Conservation (phyloP, 2,797 vertebrate genomes). For the Periparus ater region DNA sequence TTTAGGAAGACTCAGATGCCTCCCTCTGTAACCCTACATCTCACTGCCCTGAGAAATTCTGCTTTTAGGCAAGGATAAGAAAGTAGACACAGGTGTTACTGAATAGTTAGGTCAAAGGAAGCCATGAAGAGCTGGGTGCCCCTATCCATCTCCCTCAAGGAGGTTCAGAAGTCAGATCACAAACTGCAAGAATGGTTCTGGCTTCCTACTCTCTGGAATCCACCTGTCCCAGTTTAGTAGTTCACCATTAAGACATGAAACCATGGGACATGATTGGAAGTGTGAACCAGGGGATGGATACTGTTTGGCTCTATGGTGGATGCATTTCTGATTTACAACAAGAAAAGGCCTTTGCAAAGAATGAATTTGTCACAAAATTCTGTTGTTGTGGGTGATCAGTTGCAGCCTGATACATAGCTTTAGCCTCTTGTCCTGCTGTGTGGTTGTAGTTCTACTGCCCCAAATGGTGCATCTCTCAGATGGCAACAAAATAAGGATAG, state of each 20-base stretch:
- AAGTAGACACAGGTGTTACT: neutral
- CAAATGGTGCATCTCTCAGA: neutral
- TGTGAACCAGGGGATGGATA: neutral
- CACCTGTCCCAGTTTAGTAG: neutral
- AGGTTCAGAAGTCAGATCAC: neutral
- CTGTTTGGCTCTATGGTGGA: neutral
- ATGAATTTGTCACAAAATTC: neutral
- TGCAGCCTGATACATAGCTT: neutral
- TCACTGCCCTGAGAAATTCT: fast-evolving
- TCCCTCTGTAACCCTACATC: neutral
- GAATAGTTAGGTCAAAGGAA: neutral
- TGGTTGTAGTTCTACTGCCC: too few relatives aligned
- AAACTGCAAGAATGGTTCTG: neutral
- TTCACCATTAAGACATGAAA: neutral
- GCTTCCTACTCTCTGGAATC: neutral
- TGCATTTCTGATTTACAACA: neutral
- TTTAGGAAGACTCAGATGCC: neutral
- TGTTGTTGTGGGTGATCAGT: neutral
- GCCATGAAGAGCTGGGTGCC: neutral
- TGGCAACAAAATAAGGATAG: neutral
- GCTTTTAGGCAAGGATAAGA: neutral
- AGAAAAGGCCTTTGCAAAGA: neutral
- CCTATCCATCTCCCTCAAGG: neutral
- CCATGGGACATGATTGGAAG: neutral
- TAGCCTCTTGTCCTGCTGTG: neutral